Base-by-base conservation (phyloP, 2,113 vertebrate genomes). In the Ciconia boyciana region DNA sequence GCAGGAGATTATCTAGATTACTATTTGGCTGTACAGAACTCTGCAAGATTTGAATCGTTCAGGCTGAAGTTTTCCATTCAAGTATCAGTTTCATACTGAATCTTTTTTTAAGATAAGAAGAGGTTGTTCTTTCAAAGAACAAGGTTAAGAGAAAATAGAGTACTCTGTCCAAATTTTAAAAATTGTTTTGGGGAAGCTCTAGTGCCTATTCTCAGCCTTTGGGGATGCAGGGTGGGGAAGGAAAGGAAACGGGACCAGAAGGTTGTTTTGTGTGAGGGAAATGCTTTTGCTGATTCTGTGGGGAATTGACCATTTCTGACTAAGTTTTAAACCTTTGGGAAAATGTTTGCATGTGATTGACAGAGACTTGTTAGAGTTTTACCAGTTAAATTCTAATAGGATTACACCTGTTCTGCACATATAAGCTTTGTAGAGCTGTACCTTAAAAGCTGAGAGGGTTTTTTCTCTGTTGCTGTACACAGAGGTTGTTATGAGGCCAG, bases 371-470 rank as follows among this genome's bases (percentile, higher is more conserved):
- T 28, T 72, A 58, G 31, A 51, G 28, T 36, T 62, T 71, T 41
- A n/a, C 18, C 12, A 32, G 39, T 46, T 61, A 62, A 43, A 41
- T 83, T 83, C 44, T 72, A 18, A 12, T 39, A 81, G 21, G 13
- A 26, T 86, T 49, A 13, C 11, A 39, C 11, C 19, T 77, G 13
- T 54, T 83, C 32, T 62, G 36, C 0, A 0, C 31, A 10, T 65
- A 4, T 7, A 41, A 58, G 32, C 25, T 72, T 32, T 70, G 24
- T 41, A 54, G 51, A 81, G 21, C 44, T 69, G 34, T 83, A 14
- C 13, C 29, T 4, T 3, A 41, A 60, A 84, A 71, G 26, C 68
- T 52, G 51, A 55, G 51, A 65, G 41, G 6, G 4, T 8, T 70
- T 81, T 77, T 74, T 7, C 9, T 58, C 19, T 68, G 5, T 58